Evolutionary conservation across 2,113 vertebrate genomes (phyloP).

Genomic region (Pachypanchax playfairii): DNA sequence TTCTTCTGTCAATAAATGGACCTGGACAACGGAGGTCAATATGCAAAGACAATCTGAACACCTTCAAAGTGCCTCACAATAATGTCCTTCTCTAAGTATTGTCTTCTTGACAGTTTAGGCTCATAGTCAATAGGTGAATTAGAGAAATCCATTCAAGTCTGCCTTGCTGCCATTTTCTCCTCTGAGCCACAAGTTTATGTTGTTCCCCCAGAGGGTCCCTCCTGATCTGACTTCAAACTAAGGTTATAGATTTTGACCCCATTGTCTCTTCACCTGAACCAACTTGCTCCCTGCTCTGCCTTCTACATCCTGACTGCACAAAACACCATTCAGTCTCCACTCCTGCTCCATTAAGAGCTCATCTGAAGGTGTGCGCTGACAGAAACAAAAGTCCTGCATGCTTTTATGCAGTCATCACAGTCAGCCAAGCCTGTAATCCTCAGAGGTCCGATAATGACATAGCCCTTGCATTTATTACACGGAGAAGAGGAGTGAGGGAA

Average conservation of each 20-base stretch:
- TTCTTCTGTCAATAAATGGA: constrained; percentile 69
- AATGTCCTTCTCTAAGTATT: constrained; percentile 52
- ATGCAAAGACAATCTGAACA: constrained; percentile 69
- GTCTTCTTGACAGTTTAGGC: constrained; percentile 47
- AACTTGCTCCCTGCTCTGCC: constrained; percentile 1
- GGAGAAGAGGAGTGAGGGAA: constrained; percentile 78
- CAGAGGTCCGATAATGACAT: constrained; percentile 83
- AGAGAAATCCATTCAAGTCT: constrained; percentile 44
- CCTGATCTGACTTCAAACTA: constrained; percentile 14
- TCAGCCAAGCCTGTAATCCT: constrained; percentile 84
- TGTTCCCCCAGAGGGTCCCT: background rate
- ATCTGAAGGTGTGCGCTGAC: constrained; percentile 72
- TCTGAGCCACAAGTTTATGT: constrained; percentile 34
- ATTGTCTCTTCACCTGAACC: constrained; percentile 34
- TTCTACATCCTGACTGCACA: background rate
- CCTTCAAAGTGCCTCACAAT: constrained; percentile 62
- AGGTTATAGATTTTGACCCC: constrained; percentile 21
- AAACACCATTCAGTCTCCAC: constrained; percentile 59
- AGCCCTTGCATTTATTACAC: constrained; percentile 84
- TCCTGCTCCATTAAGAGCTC: constrained; percentile 67
- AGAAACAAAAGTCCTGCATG: constrained; percentile 80
- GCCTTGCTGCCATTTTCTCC: constrained; percentile 30
- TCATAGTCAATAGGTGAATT: constrained; percentile 58
- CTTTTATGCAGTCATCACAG: constrained; percentile 84
- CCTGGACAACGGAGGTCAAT: constrained; percentile 62